phyloP scores from a whole-genome alignment of 2,888 invertebrate genomes.

The Tenthredo distinguenda region DNA sequence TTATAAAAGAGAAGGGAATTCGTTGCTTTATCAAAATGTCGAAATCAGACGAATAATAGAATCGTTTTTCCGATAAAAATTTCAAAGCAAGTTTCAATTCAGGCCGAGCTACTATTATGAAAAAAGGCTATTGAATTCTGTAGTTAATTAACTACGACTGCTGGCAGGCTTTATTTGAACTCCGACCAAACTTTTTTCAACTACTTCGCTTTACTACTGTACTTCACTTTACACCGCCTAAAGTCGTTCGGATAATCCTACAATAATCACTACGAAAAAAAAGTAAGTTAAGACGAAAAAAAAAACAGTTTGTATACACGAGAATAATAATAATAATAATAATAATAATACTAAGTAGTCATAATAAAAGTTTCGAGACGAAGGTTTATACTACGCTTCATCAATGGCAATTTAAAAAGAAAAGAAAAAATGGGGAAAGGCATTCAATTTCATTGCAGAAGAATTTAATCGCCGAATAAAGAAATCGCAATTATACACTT shows the following conservation, averaged over 20 bases:
- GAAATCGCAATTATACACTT: not conserved
- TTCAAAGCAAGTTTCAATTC: not conserved
- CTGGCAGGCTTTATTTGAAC: not conserved
- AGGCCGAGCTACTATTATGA: not conserved
- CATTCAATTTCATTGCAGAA: not conserved
- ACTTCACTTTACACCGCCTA: not conserved
- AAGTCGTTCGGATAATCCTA: not conserved
- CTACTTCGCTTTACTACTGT: not conserved
- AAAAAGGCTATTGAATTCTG: not conserved
- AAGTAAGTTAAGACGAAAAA: not conserved
- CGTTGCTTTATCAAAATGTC: not conserved
- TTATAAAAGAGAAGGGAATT: not conserved
- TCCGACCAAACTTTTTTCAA: not conserved
- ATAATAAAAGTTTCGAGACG: not conserved
- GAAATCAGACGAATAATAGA: not conserved
- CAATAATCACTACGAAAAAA: not conserved
- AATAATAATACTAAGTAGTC: not conserved
- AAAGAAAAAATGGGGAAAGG: not conserved
- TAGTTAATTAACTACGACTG: not conserved
- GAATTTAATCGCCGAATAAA: not conserved
- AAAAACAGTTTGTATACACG: not conserved
- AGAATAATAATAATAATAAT: not conserved
- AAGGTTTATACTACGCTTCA: not conserved
- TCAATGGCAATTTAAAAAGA: not conserved
- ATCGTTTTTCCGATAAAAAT: not conserved